phyloP scores from a whole-genome alignment of 2,113 vertebrate species.

The Chloropsis cyanopogon region DNA sequence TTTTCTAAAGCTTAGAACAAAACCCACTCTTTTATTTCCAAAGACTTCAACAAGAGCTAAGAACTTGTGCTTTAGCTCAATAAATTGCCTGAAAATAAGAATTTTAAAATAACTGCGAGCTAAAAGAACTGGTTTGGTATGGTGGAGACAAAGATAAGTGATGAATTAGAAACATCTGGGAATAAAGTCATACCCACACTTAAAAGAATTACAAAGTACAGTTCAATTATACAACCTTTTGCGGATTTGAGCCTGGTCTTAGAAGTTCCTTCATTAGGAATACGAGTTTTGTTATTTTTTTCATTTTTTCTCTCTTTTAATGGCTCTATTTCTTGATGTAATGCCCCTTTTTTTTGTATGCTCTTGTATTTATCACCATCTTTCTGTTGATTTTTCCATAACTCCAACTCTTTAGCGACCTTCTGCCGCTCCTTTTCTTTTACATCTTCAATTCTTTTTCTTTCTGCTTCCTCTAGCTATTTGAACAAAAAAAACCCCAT shows the following conservation, averaged over 20 bases:
- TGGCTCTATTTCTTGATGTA: background rate
- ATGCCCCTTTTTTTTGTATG: background rate
- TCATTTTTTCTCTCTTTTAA: conserved; percentile 18
- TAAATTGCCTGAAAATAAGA: background rate
- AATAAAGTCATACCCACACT: background rate
- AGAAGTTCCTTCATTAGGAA: background rate
- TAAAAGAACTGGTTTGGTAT: background rate
- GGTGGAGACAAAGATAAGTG: background rate
- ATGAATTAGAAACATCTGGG: background rate
- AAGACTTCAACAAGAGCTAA: background rate
- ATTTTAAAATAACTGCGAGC: background rate
- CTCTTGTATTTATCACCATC: conserved; percentile 55
- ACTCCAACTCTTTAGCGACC: conserved; percentile 79
- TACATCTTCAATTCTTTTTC: conserved; percentile 79
- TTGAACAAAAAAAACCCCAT: background rate
- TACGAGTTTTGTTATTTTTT: background rate
- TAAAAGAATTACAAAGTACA: background rate
- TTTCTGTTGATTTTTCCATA: conserved; percentile 77
- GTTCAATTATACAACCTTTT: conserved; percentile 47
- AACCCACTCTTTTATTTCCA: background rate
- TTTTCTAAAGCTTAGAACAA: background rate
- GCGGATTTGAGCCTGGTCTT: background rate
- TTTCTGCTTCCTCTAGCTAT: conserved; percentile 88
- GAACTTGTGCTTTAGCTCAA: background rate
- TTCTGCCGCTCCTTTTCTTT: conserved; percentile 82